Conservation (phyloP, 2,888 invertebrate genomes). For the Drosophila mimica region DNA sequence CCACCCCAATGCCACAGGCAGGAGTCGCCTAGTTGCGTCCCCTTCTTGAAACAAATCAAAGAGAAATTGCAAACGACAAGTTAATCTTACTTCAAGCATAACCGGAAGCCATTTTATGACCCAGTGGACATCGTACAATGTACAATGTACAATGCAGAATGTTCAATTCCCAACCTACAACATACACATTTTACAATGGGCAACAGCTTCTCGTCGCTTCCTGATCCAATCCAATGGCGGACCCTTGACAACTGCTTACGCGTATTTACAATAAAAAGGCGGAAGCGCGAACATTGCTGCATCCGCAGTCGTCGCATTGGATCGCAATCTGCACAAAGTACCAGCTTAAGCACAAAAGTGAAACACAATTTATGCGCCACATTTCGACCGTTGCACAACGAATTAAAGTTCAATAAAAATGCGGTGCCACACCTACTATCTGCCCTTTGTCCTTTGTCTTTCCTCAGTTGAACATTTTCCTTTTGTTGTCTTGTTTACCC, state of each 20-base stretch:
- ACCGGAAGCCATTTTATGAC: constrained; percentile 82
- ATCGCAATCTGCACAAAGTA: constrained; percentile 57
- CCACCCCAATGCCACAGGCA: neutral
- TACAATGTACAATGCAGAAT: constrained; percentile 10
- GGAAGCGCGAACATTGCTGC: constrained; percentile 51
- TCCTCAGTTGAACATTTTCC: constrained; percentile 15
- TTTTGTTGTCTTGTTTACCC: neutral
- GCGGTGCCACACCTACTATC: constrained; percentile 35
- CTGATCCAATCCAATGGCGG: constrained; percentile 32
- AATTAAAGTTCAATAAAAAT: constrained; percentile 72
- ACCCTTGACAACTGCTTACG: constrained; percentile 47
- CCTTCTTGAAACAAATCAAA: constrained; percentile 80
- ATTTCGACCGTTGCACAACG: constrained; percentile 56
- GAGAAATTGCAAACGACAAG: constrained; percentile 84
- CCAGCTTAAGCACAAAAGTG: constrained; percentile 58
- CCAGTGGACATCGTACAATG: constrained; percentile 73
- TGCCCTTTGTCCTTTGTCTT: constrained; percentile 53
- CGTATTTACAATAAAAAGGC: constrained; percentile 46
- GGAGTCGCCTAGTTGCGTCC: constrained; percentile 20
- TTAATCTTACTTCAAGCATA: constrained; percentile 83
- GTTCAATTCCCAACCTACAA: neutral
- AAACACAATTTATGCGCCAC: constrained; percentile 61
- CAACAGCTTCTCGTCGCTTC: constrained; percentile 26
- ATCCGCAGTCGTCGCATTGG: constrained; percentile 41
- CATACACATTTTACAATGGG: constrained; percentile 3